Evolutionary conservation across 1,140 invertebrate species (phyloP), one percentile per base, ranked within the genome.

Genomic region (Diabrotica undecimpunctata): DNA sequence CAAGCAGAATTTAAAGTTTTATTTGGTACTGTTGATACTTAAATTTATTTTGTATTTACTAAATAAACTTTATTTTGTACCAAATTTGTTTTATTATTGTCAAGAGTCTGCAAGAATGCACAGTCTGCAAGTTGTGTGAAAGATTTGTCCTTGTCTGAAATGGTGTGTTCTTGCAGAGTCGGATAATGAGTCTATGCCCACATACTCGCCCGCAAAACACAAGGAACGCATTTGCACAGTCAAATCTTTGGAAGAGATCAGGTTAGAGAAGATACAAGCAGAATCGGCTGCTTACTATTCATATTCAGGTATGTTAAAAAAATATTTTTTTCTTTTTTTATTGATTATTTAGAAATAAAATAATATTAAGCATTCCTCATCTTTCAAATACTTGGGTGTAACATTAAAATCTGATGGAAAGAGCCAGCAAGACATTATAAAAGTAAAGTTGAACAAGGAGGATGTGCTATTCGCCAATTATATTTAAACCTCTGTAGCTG

Each of bases 141-240:
- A 10, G 35, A 25, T 35, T 3, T 51, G 46, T 51, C 46, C 6
- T 25, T 62, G 36, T 62, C 25, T 62, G 35, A 70, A 69, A 64
- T 71, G 77, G 78, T 86, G 82, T 87, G 81, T 87, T 86, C 81
- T 88, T 87, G 81, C 86, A 89, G 87, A 89, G 75, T 88, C 87
- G 67, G 87, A 88, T 81, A 87, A 82, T 77, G 87, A 88, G 81
- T 87, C 85, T 70, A 81, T 81, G 65, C 82, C 85, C 10, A 81
- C 82, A n/a, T 77, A 77, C 12, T 85, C 86, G 35, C 85, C 86
- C 36, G 81, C 78, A 25, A 88, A 86, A 77, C 73, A 70, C 60
- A 74, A 74, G 57, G 70, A 67, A 57, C 75, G 75, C 41, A 72
- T 77, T 41, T 73, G 83, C 5, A 79, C 80, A 69, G 82, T 84